These are phyloP conservation scores for Emys orbicularis DNA, from an alignment of 2,797 vertebrate species.

Conservation along the genomic window DNA sequence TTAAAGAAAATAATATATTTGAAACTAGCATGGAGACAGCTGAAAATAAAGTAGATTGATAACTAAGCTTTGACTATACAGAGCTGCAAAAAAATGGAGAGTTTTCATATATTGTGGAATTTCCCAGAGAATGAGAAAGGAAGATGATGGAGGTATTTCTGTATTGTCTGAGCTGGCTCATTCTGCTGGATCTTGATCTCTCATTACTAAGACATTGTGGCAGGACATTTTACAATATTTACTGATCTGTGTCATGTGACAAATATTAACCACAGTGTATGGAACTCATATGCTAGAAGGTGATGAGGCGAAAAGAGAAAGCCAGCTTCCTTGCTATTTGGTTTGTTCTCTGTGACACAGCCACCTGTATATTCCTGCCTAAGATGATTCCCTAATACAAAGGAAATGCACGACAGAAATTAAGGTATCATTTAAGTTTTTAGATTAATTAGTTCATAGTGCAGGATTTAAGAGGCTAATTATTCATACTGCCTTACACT, in stretches of 20 bases:
- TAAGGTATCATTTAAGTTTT: constrained; percentile 26
- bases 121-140: neutral
- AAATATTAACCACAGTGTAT: neutral
- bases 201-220: neutral
- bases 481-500: neutral
- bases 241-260: neutral
- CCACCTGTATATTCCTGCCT: constrained; percentile 21
- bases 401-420: constrained; percentile 58
- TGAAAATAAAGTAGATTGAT: neutral
- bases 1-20: constrained; percentile 34
- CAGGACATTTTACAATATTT: constrained; percentile 6
- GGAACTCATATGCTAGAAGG: neutral
- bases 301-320: neutral
- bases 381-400: constrained; percentile 43
- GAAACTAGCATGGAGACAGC: neutral
- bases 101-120: neutral
- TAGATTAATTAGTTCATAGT: neutral
- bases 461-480: neutral
- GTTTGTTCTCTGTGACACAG: constrained; percentile 41
- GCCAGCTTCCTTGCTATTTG: constrained; percentile 31
- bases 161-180: neutral
- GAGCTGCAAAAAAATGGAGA: neutral
- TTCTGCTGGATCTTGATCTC: neutral
- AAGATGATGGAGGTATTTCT: neutral
- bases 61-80: neutral